Percentiles rank a stretch among this genome's conserved stretches.
Evolutionary conservation across 2,797 vertebrate species (phyloP).

Genomic region (Lepidocolaptes lacrymiger): DNA sequence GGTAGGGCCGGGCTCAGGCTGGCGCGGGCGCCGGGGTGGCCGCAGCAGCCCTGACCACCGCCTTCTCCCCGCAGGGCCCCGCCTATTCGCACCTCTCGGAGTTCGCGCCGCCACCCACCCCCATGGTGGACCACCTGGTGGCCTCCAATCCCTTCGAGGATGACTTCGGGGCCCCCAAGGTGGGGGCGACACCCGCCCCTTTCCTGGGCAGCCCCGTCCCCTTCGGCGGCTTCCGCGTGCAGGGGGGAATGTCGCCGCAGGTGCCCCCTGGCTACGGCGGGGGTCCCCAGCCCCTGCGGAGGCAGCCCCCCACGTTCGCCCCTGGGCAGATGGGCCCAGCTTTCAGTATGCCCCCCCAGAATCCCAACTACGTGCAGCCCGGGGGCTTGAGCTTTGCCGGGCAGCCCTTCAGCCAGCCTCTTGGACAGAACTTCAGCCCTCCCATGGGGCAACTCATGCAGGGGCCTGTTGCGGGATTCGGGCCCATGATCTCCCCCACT

Average conservation of each 20-base stretch:
- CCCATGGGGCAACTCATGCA: constrained; percentile 78
- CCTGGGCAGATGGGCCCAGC: constrained; percentile 78
- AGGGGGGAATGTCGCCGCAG: constrained; percentile 77
- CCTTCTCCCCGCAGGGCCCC: constrained; percentile 80
- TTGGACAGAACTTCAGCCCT: constrained; percentile 81
- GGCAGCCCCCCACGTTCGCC: constrained; percentile 82
- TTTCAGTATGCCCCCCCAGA: constrained; percentile 77
- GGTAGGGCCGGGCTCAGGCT: constrained; percentile 72
- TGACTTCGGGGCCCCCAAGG: constrained; percentile 88
- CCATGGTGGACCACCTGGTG: constrained; percentile 97
- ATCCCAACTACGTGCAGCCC: constrained; percentile 73
- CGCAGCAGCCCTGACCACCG: background rate
- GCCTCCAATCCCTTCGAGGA: constrained; percentile 98
- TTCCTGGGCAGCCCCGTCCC: constrained; percentile 79
- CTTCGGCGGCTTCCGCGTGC: constrained; percentile 86
- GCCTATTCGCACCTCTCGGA: constrained; percentile 96
- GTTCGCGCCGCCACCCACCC: constrained; percentile 95
- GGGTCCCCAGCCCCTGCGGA: constrained; percentile 85
- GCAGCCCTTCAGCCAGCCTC: constrained; percentile 75
- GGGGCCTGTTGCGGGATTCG: constrained; percentile 75
- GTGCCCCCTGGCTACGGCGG: constrained; percentile 77
- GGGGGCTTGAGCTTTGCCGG: constrained; percentile 13
- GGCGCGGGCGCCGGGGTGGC: background rate
- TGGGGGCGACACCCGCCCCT: constrained; percentile 63
- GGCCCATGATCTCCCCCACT: constrained; percentile 79